Evolutionary conservation across 1,140 invertebrate genomes (phyloP).

Genomic region (Zaprionus ornatus): DNA sequence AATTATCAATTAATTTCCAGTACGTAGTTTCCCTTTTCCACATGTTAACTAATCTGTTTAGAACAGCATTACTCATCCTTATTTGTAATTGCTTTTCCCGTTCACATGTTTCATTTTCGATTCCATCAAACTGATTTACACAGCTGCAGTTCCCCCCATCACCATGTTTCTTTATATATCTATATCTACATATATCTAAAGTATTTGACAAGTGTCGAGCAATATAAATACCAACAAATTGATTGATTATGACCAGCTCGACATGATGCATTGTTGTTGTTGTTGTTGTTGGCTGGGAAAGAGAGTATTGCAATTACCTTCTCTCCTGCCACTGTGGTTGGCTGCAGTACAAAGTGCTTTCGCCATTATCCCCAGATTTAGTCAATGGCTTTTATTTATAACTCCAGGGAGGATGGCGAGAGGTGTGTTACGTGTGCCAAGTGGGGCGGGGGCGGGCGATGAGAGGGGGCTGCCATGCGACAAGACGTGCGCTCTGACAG

Average conservation of each 20-base stretch:
- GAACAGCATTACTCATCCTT: not conserved
- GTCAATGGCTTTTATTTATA: conserved; percentile 74
- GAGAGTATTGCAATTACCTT: conserved; percentile 65
- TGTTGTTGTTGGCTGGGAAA: conserved; percentile 40
- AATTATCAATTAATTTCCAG: too few species aligned
- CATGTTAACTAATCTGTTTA: not conserved
- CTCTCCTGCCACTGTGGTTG: conserved; percentile 2
- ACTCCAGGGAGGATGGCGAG: conserved; percentile 25
- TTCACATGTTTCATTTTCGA: not conserved
- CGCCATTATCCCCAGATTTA: conserved; percentile 59
- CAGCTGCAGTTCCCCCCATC: not conserved
- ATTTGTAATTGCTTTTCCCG: not conserved
- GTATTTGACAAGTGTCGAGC: conserved; percentile 26
- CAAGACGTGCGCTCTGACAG: conserved; percentile 56
- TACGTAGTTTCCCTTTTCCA: not conserved
- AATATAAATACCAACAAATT: conserved; percentile 63
- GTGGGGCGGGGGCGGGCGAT: not conserved
- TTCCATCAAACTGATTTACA: conserved; percentile 15
- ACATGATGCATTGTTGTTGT: conserved; percentile 63
- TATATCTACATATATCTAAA: not conserved
- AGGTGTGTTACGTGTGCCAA: not conserved
- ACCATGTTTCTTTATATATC: not conserved
- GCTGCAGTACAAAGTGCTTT: conserved; percentile 31
- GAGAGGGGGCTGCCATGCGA: conserved; percentile 11
- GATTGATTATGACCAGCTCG: conserved; percentile 67